These are phyloP conservation scores for Panagrolaimus sp. DNA, from an alignment of 1,140 invertebrate genomes.

Conservation along the genomic window DNA sequence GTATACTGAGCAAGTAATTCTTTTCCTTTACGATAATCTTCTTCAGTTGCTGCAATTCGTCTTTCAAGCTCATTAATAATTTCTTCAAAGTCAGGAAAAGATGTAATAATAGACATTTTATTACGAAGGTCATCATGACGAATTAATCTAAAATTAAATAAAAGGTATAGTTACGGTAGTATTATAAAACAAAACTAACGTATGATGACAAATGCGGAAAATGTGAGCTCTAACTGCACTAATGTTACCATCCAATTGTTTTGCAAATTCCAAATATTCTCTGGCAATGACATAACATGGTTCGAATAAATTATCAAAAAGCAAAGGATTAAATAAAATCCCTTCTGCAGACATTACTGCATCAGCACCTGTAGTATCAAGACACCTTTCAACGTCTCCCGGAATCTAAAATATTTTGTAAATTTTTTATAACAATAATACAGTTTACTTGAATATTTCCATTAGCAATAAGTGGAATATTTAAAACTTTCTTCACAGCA, in stretches of 20 bases:
- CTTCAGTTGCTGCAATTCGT: neutral
- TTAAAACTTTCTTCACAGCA: conserved; percentile 77
- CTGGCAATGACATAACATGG: conserved; percentile 76
- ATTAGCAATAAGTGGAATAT: conserved; percentile 90
- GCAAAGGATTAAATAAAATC: conserved; percentile 84
- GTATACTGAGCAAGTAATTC: neutral
- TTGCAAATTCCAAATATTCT: conserved; percentile 80
- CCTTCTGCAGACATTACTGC: conserved; percentile 75
- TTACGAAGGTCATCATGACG: conserved; percentile 15
- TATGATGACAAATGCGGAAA: conserved; percentile 92
- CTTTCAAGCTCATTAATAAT: neutral
- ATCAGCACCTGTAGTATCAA: conserved; percentile 76
- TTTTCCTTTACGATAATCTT: neutral
- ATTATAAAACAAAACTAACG: conserved; percentile 66
- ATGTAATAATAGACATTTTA: neutral
- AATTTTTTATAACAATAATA: neutral
- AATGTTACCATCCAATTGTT: conserved; percentile 77
- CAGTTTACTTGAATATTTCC: conserved; percentile 81
- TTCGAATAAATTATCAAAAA: conserved; percentile 65
- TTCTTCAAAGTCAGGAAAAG: neutral
- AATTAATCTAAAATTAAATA: conserved; percentile 9
- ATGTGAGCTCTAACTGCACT: conserved; percentile 86
- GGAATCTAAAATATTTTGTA: conserved; percentile 59
- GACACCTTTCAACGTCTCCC: conserved; percentile 77
- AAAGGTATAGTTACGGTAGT: conserved; percentile 5